Conservation (phyloP, 2,888 invertebrate species). For the Therioaphis trifolii region DNA sequence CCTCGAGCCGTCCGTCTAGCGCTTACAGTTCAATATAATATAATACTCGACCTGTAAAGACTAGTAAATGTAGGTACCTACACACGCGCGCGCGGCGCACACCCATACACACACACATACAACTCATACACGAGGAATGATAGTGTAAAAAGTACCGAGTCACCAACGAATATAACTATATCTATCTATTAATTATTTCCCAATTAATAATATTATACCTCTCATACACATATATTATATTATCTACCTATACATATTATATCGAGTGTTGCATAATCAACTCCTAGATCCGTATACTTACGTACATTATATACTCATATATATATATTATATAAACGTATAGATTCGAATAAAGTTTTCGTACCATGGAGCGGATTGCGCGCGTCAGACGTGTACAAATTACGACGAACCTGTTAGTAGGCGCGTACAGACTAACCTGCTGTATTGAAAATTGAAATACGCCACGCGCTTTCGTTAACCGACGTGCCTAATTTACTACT, state of each 20-base stretch:
- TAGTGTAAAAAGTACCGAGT: constrained; percentile 22
- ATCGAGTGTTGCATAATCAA: neutral
- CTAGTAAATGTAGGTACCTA: neutral
- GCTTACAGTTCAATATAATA: neutral
- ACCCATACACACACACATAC: neutral
- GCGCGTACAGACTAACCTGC: too few relatives aligned
- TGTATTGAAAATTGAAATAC: neutral
- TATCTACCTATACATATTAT: neutral
- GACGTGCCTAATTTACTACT: neutral
- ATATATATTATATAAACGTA: neutral
- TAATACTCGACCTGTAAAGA: neutral
- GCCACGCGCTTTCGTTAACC: neutral
- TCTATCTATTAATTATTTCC: constrained; percentile 18
- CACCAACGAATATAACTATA: neutral
- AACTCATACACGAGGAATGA: neutral
- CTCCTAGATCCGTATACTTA: neutral
- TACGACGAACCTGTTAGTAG: neutral
- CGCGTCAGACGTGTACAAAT: neutral
- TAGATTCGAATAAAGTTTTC: too few relatives aligned
- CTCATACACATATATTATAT: neutral
- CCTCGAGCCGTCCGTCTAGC: neutral
- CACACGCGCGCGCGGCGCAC: neutral
- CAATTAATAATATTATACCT: constrained; percentile 11
- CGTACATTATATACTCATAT: neutral
- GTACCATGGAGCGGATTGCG: neutral